Percentiles rank a stretch among this genome's conserved stretches.
phyloP scores from a whole-genome alignment of 35 echinoderm and acorn worm genomes.

The Apostichopus japonicus region DNA sequence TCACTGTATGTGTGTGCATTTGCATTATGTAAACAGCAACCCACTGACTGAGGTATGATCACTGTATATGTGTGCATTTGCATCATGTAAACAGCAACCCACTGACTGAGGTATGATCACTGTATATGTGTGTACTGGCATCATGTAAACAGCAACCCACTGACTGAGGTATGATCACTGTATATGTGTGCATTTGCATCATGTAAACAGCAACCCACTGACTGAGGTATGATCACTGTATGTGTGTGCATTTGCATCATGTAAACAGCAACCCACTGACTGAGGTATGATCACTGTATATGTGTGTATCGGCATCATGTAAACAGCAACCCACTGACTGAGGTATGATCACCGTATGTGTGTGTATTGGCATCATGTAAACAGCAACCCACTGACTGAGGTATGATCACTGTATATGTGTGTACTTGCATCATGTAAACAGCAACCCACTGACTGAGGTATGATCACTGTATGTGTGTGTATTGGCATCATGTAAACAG shows the following conservation, averaged over 20 bases:
- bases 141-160: constrained; percentile 24
- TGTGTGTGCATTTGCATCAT: too few species aligned
- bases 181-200: too few species aligned
- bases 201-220: constrained; percentile 38
- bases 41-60: constrained; percentile 72
- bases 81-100: constrained; percentile 15
- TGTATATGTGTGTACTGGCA: too few species aligned
- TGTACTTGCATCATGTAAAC: too few species aligned
- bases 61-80: too few species aligned
- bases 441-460: constrained; percentile 78
- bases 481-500: too few species aligned
- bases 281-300: constrained; percentile 52
- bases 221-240: constrained; percentile 59
- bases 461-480: neutral
- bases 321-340: constrained; percentile 56
- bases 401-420: neutral
- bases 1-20: too few species aligned
- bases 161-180: constrained; percentile 62
- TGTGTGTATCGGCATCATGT: too few species aligned
- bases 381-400: constrained; percentile 70
- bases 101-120: constrained; percentile 67
- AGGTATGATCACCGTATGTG: constrained; percentile 40
- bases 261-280: constrained; percentile 48
- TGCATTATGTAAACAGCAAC: neutral
- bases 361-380: too few species aligned